These are phyloP conservation scores for Bimastos eiseni DNA, from an alignment of 2,888 invertebrate species.

Conservation along the genomic window DNA sequence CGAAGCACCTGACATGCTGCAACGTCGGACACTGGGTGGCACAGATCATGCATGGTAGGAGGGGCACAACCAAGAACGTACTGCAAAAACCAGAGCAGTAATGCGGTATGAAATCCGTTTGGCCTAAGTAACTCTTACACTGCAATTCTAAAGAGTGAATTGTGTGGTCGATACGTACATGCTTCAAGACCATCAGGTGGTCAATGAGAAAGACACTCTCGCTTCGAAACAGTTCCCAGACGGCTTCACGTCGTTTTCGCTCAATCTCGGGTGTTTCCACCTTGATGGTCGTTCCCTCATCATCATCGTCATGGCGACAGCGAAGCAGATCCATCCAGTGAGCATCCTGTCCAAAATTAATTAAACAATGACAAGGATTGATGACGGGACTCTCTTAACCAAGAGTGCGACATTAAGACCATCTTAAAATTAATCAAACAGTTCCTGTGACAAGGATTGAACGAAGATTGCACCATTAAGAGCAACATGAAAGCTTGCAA, in stretches of 20 bases:
- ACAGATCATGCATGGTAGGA: no score
- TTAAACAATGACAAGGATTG: no score
- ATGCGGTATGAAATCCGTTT: no score
- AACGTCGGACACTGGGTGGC: no score
- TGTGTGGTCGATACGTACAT: conserved; percentile 61
- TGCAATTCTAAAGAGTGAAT: not conserved
- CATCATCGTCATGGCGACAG: not conserved
- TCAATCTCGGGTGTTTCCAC: conserved; percentile 49
- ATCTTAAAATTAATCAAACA: not conserved
- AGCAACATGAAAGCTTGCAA: no score
- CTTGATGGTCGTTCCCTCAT: not conserved
- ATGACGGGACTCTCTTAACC: no score
- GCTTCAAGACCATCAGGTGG: conserved; percentile 70
- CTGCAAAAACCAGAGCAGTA: no score
- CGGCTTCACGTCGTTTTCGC: conserved; percentile 65
- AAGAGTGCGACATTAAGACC: no score
- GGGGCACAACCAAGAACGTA: no score
- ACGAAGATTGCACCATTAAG: not conserved
- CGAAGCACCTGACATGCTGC: no score
- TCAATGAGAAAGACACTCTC: conserved; percentile 69
- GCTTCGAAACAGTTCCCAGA: conserved; percentile 71
- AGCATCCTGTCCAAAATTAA: conserved; percentile 25
- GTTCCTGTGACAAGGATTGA: not conserved
- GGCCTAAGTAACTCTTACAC: no score
- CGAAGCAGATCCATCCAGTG: conserved; percentile 34